A percentile compares a stretch with the other conserved stretches of the same genome.
phyloP scores from a whole-genome alignment of 2,797 vertebrate species.

The Melanotaenia parkinsoni region DNA sequence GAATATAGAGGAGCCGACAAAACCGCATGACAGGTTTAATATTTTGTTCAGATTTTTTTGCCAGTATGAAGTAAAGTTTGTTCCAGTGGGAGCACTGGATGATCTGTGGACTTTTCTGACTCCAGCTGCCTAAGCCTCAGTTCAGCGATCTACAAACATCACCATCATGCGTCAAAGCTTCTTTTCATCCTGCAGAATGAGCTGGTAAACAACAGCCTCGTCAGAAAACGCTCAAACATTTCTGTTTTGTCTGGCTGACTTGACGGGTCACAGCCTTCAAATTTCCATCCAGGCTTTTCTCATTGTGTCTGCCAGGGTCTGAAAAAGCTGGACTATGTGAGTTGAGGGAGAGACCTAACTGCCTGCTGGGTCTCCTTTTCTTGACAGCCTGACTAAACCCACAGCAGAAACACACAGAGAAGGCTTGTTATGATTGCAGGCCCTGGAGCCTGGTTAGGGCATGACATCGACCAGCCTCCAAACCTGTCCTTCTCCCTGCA shows the following conservation, averaged over 20 bases:
- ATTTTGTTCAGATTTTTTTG: neutral
- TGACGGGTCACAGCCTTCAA: conserved; percentile 7
- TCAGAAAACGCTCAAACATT: conserved; percentile 1
- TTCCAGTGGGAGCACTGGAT: neutral
- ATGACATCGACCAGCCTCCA: conserved; percentile 41
- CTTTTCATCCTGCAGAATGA: conserved; percentile 5
- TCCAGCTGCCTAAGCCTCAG: neutral
- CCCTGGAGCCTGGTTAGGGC: conserved; percentile 20
- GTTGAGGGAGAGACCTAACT: conserved; percentile 14
- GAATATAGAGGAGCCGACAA: neutral
- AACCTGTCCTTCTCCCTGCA: conserved; percentile 33
- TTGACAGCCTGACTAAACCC: conserved; percentile 35
- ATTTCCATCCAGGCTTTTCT: conserved; percentile 30
- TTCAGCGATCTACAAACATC: conserved; percentile 9
- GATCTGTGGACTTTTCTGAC: neutral
- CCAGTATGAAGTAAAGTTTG: neutral
- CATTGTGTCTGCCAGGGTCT: neutral
- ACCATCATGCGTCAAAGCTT: conserved; percentile 3
- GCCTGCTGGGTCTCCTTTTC: conserved; percentile 39
- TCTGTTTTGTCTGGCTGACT: conserved; percentile 30
- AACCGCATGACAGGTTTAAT: neutral
- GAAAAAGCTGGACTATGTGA: conserved; percentile 25
- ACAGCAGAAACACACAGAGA: conserved; percentile 17
- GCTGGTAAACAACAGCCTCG: conserved; percentile 9
- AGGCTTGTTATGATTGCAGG: conserved; percentile 16